Percentiles rank a stretch among this genome's conserved stretches.
Evolutionary conservation across 1,140 invertebrate genomes (phyloP).

Genomic region (Drosophila takahashii): DNA sequence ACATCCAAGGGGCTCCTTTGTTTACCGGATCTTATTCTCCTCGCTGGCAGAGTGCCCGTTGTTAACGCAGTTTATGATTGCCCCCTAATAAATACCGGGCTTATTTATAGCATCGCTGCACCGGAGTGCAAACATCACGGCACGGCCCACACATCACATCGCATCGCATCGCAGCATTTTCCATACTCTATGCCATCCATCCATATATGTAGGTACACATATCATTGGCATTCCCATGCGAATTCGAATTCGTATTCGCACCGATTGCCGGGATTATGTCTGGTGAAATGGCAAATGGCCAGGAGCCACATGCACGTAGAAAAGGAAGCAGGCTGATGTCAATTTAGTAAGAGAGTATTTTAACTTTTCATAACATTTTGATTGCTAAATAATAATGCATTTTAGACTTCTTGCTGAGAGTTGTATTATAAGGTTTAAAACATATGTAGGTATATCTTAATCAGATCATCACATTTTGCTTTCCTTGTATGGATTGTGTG

Average conservation of each 20-base stretch:
- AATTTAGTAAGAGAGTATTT: no score
- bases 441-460: no score
- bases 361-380: background rate
- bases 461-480: background rate
- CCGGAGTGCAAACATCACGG: slow-evolving; percentile 22
- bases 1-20: slow-evolving; percentile 10
- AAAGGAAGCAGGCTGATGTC: background rate
- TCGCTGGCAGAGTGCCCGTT: background rate
- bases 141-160: slow-evolving; percentile 3
- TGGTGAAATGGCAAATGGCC: slow-evolving; percentile 24
- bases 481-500: background rate
- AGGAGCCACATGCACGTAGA: background rate
- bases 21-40: slow-evolving; percentile 7
- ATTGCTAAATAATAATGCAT: no score
- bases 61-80: slow-evolving; percentile 37
- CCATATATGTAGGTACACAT: background rate
- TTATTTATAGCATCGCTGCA: slow-evolving; percentile 36
- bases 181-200: background rate
- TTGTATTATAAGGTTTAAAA: background rate
- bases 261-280: slow-evolving; percentile 26
- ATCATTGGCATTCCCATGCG: background rate
- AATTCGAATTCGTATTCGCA: slow-evolving; percentile 5
- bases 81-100: slow-evolving; percentile 28
- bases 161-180: background rate
- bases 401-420: no score